Percentiles rank a stretch among this genome's conserved stretches.
Conservation (phyloP, 2,113 vertebrate genomes). For the Ciconia boyciana region DNA sequence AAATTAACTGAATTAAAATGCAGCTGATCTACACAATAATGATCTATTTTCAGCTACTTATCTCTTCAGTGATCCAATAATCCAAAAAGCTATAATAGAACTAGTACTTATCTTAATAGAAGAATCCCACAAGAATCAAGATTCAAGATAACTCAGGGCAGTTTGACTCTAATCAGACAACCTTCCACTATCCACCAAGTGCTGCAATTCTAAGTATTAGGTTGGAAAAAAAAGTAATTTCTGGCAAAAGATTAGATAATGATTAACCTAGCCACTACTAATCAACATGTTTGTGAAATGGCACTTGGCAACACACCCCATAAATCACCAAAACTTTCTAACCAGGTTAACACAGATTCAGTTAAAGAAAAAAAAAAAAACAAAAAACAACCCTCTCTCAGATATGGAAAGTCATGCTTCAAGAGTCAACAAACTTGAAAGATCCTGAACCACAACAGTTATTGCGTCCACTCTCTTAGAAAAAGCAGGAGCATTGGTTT, state of each 20-base stretch:
- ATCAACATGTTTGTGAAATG: not conserved
- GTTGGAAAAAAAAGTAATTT: not conserved
- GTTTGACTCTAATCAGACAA: not conserved
- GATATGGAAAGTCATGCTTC: not conserved
- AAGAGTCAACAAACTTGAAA: not conserved
- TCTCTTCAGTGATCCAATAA: slow-evolving; percentile 4
- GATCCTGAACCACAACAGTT: not conserved
- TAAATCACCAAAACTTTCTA: not conserved
- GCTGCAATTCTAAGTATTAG: not conserved
- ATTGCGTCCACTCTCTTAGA: not conserved
- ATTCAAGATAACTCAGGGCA: not conserved
- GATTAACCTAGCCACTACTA: not conserved
- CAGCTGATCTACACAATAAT: not conserved
- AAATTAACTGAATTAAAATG: not conserved
- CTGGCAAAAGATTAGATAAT: not conserved
- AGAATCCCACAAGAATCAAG: slow-evolving; percentile 16
- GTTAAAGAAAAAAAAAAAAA: not conserved
- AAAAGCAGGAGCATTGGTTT: not conserved
- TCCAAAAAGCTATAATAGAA: not conserved
- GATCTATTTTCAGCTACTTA: slow-evolving; percentile 23
- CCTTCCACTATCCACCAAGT: not conserved
- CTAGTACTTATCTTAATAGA: slow-evolving; percentile 6
- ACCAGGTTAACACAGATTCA: not conserved
- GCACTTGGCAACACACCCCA: not conserved
- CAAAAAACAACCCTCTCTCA: not conserved